Evolutionary conservation across 1,140 invertebrate genomes (phyloP), one percentile per base, ranked within the genome.

Genomic region (Caenorhabditis remanei): DNA sequence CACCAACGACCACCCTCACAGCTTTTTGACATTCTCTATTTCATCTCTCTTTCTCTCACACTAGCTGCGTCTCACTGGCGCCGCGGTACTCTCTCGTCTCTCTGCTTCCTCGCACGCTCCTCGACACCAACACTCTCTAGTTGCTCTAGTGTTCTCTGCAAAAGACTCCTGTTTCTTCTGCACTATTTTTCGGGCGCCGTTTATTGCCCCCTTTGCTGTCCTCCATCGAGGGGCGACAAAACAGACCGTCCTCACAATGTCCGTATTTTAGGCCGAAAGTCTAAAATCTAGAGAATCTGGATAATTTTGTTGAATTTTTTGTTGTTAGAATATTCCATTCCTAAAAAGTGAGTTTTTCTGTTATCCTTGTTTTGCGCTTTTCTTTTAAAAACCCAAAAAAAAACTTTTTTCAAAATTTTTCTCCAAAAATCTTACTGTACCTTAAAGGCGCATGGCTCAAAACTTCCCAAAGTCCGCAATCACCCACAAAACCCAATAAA

Each of bases 161-260:
- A 32, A 32, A 40, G 61, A 19, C 67, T 75, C 67, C 46, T 24
- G 71, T 21, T 79, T n/a, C 46, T 50, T 79, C 13, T 50, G 43
- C 46, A 41, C 71, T 79, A 50, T 50, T 50, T 79, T 79, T 79
- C 24, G 14, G n/a, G 16, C 9, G 9, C 8, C 19, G 19, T 53
- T 50, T 79, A 50, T 79, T 53, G 46, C n/a, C 46, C 19, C 43
- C 67, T 19, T 75, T 48, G 9, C 46, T 67, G 71, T 79, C 71
- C 71, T 79, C 71, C 71, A 21, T 24, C 67, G 43, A 5, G 21
- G 71, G 19, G 71, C 71, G 46, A 50, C 71, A 79, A 79, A 79
- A 79, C 71, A 79, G 46, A 50, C 71, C 71, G 71, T 79, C 71
- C 21, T 79, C 46, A 79, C 46, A 50, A 50, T 53, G 71, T 79